A percentile compares a stretch with the other conserved stretches of the same genome.
phyloP scores from a whole-genome alignment of 2,888 invertebrate genomes.

The Chironomus riparius region DNA sequence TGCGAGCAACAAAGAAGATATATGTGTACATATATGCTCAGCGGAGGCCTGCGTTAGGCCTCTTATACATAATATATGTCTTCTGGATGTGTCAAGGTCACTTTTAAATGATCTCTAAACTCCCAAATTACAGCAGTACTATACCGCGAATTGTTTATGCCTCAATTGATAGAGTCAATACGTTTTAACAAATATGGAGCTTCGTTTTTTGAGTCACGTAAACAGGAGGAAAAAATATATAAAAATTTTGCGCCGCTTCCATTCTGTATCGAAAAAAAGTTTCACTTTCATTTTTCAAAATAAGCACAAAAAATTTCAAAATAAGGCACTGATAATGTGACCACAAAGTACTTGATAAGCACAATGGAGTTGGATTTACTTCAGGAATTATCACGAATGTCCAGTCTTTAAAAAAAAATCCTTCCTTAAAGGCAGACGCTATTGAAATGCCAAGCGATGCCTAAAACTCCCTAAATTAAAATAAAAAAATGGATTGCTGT shows the following conservation, averaged over 20 bases:
- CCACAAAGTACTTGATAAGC: not conserved
- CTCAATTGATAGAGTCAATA: not conserved
- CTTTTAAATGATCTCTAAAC: conserved; percentile 12
- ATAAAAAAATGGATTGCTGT: conserved; percentile 20
- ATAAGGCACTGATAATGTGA: not conserved
- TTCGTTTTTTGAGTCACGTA: not conserved
- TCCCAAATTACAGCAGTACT: not conserved
- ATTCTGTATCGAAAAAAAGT: conserved; percentile 8
- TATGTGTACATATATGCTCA: not conserved
- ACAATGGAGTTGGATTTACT: too few species aligned
- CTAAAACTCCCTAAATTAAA: conserved; percentile 24
- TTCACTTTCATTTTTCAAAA: conserved; percentile 22
- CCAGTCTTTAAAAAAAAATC: not conserved
- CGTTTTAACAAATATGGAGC: not conserved
- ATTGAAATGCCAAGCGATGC: conserved; percentile 12
- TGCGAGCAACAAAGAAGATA: not conserved
- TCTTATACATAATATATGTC: not conserved
- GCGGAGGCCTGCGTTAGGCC: conserved; percentile 1
- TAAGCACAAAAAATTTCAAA: not conserved
- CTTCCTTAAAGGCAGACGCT: not conserved
- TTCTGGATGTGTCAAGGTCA: conserved; percentile 23
- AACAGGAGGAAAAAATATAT: not conserved
- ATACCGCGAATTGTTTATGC: not conserved
- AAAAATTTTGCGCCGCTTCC: not conserved
- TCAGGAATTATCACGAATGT: not conserved